Evolutionary conservation across 2,113 vertebrate species (phyloP).

Genomic region (Cranoglanis bouderius): DNA sequence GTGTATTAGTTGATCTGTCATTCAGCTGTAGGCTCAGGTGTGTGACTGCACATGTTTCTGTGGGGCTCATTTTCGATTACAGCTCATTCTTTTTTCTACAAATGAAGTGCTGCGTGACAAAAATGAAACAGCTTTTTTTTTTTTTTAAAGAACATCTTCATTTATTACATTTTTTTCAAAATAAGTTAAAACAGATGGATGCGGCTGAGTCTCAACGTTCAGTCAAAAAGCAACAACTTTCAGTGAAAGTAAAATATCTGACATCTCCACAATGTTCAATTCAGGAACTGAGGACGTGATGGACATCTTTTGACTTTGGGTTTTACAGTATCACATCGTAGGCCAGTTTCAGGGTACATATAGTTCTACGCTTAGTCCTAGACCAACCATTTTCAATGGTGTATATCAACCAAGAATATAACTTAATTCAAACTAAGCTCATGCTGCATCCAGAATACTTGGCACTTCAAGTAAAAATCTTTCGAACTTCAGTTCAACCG

Average conservation of each 20-base stretch:
- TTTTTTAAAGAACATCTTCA: constrained; percentile 57
- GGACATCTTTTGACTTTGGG: constrained; percentile 12
- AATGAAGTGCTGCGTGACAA: background rate
- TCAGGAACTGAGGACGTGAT: constrained; percentile 43
- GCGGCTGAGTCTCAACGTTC: constrained; percentile 60
- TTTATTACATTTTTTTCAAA: constrained; percentile 58
- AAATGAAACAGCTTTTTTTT: constrained; percentile 17
- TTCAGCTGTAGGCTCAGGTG: too few species aligned
- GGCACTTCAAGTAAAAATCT: constrained; percentile 44
- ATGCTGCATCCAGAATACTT: background rate
- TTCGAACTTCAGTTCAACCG: constrained; percentile 57
- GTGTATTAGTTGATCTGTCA: background rate
- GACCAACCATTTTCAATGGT: background rate
- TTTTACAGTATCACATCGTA: constrained; percentile 63
- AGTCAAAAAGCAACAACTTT: constrained; percentile 58
- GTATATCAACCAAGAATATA: background rate
- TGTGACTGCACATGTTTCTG: background rate
- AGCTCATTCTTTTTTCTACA: background rate
- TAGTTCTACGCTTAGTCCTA: constrained; percentile 5
- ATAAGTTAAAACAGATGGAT: constrained; percentile 75
- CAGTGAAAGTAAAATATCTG: constrained; percentile 54
- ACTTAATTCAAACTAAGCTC: background rate
- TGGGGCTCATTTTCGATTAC: background rate
- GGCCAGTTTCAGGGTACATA: background rate
- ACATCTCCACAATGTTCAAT: constrained; percentile 50